A percentile compares a stretch with the other conserved stretches of the same genome.
Evolutionary conservation across 2,888 invertebrate genomes (phyloP).

Genomic region (Podotricha telesiphe): DNA sequence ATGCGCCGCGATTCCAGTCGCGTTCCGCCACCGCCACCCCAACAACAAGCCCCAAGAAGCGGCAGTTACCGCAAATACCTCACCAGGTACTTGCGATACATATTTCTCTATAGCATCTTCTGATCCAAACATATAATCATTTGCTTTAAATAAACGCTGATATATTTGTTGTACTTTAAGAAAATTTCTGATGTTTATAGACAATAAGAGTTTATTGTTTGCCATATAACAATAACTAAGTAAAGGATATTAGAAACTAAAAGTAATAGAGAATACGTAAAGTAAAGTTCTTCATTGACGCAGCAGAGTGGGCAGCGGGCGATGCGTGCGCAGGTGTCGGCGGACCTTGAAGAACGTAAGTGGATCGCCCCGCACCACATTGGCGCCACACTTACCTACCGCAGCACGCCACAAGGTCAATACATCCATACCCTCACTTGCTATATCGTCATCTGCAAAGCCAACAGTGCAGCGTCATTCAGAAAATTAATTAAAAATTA

Average conservation of each 20-base stretch:
- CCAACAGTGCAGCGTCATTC: background rate
- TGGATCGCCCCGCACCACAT: slow-evolving; percentile 88
- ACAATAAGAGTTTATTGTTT: too few species aligned
- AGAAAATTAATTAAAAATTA: background rate
- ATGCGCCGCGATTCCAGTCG: slow-evolving; percentile 89
- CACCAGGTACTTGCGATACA: slow-evolving; percentile 64
- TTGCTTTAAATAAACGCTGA: too few species aligned
- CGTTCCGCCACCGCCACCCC: slow-evolving; percentile 96
- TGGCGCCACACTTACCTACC: slow-evolving; percentile 91
- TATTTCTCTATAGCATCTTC: background rate
- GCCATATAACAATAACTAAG: too few species aligned
- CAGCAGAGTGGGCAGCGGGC: slow-evolving; percentile 85
- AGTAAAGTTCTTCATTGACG: slow-evolving; percentile 7
- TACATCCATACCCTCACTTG: slow-evolving; percentile 68
- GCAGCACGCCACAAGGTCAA: slow-evolving; percentile 89
- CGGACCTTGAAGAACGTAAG: slow-evolving; percentile 90
- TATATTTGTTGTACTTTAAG: too few species aligned
- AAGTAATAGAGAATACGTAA: slow-evolving; percentile 6
- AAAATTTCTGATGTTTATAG: too few species aligned
- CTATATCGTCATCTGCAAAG: slow-evolving; percentile 42
- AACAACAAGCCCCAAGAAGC: slow-evolving; percentile 97
- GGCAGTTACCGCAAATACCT: slow-evolving; percentile 98
- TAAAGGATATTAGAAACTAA: background rate
- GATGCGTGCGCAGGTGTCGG: slow-evolving; percentile 87
- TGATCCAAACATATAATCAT: too few species aligned